phyloP scores from a whole-genome alignment of 2,797 vertebrate species.

The Epinephelus awoara region DNA sequence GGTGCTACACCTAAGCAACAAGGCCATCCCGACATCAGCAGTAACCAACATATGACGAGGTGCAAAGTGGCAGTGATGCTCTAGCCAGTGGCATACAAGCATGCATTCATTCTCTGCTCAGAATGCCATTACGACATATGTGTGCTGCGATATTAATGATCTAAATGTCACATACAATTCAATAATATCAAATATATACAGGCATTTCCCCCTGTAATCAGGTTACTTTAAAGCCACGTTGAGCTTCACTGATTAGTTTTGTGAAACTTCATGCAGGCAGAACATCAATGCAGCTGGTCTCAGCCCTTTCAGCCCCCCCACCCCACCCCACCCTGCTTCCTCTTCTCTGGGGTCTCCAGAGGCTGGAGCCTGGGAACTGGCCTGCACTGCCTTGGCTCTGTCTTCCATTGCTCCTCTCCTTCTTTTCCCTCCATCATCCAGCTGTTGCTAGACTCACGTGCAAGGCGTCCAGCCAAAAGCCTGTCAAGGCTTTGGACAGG shows the following conservation, averaged over 20 bases:
- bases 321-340: constrained; percentile 46
- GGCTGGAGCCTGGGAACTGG: constrained; percentile 82
- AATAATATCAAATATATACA: no score
- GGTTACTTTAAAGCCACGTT: constrained; percentile 18
- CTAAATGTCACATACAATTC: no score
- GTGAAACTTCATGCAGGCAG: constrained; percentile 33
- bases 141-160: no score
- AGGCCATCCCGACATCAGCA: no score
- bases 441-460: constrained; percentile 83
- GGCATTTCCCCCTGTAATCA: not conserved
- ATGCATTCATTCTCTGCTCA: no score
- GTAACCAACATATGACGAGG: no score
- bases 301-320: constrained; percentile 1
- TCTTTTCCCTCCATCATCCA: constrained; percentile 66
- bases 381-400: constrained; percentile 59
- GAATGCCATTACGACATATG: no score
- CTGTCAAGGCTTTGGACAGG: constrained; percentile 68
- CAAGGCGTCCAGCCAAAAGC: constrained; percentile 76
- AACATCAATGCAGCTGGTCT: constrained; percentile 70
- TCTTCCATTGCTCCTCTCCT: constrained; percentile 57
- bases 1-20: no score
- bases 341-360: constrained; percentile 66
- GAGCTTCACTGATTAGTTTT: constrained; percentile 31
- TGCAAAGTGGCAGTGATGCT: no score
- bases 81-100: no score